phyloP scores from a whole-genome alignment of 1,140 invertebrate species.

The Cydia amplana region DNA sequence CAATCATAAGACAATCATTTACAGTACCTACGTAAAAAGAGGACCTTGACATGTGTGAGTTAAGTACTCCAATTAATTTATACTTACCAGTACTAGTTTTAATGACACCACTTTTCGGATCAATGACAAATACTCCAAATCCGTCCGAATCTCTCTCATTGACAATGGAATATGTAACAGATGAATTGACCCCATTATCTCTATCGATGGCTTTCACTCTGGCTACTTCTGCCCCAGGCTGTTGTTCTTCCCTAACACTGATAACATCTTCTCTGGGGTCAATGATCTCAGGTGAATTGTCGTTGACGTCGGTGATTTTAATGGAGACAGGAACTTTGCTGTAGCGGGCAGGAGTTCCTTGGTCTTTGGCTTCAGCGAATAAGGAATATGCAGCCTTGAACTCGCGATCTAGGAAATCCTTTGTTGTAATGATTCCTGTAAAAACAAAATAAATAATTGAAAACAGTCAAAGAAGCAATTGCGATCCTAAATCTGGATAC shows the following conservation, averaged over 20 bases:
- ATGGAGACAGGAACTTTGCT: conserved; percentile 87
- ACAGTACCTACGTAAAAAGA: not conserved
- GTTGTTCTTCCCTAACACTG: conserved; percentile 92
- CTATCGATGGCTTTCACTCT: conserved; percentile 91
- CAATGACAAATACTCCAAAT: conserved; percentile 91
- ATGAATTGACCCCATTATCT: conserved; percentile 93
- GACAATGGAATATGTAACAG: conserved; percentile 92
- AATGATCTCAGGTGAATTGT: conserved; percentile 93
- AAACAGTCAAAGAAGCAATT: not conserved
- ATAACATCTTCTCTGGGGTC: conserved; percentile 93
- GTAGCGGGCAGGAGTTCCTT: conserved; percentile 88
- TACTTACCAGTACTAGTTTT: conserved; percentile 85
- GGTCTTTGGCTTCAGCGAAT: conserved; percentile 91
- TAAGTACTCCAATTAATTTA: not conserved
- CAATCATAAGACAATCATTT: not conserved
- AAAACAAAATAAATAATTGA: conserved; percentile 42
- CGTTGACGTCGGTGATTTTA: conserved; percentile 91
- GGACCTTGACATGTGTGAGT: not conserved
- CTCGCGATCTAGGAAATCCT: conserved; percentile 91
- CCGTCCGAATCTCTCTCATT: conserved; percentile 92
- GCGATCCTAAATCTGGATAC: not conserved
- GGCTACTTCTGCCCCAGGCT: conserved; percentile 90
- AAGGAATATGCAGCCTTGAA: conserved; percentile 87
- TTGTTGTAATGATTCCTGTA: conserved; percentile 91
- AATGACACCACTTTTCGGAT: conserved; percentile 92